phyloP scores from a whole-genome alignment of 2,888 invertebrate species.

The Boloria selene region DNA sequence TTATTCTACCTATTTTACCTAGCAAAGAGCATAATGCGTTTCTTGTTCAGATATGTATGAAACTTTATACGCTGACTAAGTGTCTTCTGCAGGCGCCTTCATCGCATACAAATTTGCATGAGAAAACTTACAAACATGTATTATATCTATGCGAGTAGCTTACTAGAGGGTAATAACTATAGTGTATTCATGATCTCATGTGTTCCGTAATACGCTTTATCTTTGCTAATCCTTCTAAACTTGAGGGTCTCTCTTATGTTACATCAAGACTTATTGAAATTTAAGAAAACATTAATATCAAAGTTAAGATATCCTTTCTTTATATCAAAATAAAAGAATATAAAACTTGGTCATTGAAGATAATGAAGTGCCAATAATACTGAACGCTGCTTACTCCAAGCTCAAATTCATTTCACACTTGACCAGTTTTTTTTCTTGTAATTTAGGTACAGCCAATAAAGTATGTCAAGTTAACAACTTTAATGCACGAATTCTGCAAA shows the following conservation, averaged over 20 bases:
- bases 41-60: constrained; percentile 35
- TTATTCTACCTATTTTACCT: constrained; percentile 39
- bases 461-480: no score
- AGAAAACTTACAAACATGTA: constrained; percentile 25
- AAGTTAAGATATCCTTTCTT: no score
- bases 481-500: no score
- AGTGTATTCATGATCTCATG: constrained; percentile 3
- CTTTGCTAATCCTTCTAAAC: constrained; percentile 2
- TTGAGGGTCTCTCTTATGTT: not conserved
- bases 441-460: no score
- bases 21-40: constrained; percentile 32
- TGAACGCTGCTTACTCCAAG: no score
- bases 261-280: no score
- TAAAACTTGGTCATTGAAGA: no score
- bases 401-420: no score
- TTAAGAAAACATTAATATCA: no score
- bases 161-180: constrained; percentile 8
- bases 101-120: constrained; percentile 36
- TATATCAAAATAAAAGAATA: no score
- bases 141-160: constrained; percentile 5
- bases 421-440: no score
- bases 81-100: constrained; percentile 25
- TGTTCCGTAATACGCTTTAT: constrained; percentile 4
- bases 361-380: no score
- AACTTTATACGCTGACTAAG: constrained; percentile 26